These are phyloP conservation scores for Ectemnius continuus DNA, from an alignment of 2,888 invertebrate genomes.

Conservation along the genomic window DNA sequence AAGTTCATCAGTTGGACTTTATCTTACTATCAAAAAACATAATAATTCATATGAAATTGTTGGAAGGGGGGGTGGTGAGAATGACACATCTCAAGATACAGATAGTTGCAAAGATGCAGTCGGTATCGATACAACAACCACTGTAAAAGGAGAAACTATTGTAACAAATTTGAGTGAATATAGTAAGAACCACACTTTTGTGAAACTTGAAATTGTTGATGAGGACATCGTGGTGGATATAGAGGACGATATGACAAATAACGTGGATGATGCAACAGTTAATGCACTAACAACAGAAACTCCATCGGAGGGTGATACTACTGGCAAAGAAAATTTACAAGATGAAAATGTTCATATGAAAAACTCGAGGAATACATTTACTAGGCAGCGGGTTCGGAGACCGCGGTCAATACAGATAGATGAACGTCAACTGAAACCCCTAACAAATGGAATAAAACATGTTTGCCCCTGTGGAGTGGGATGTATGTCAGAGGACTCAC, in stretches of 20 bases:
- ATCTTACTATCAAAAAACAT: conserved; percentile 74
- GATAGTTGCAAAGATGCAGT: conserved; percentile 45
- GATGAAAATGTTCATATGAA: not conserved
- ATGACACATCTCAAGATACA: conserved; percentile 53
- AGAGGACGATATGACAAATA: conserved; percentile 56
- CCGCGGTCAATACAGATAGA: too few relatives aligned
- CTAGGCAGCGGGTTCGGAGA: too few relatives aligned
- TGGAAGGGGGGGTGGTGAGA: conserved; percentile 59
- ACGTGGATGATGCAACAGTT: not conserved
- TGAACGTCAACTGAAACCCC: not conserved
- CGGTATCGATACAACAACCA: conserved; percentile 47
- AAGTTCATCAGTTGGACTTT: conserved; percentile 72
- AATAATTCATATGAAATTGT: conserved; percentile 75
- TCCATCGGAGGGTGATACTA: not conserved
- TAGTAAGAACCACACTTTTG: conserved; percentile 62
- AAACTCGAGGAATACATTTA: too few relatives aligned
- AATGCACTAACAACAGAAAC: too few relatives aligned
- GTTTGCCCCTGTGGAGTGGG: conserved; percentile 57
- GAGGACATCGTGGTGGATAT: conserved; percentile 69
- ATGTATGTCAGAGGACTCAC: conserved; percentile 47
- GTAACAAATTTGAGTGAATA: conserved; percentile 45
- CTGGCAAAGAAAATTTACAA: not conserved
- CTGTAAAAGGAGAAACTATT: not conserved
- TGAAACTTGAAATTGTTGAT: conserved; percentile 58
- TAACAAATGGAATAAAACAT: not conserved